Conservation (phyloP, 2,113 vertebrate genomes). For the Anguilla rostrata region DNA sequence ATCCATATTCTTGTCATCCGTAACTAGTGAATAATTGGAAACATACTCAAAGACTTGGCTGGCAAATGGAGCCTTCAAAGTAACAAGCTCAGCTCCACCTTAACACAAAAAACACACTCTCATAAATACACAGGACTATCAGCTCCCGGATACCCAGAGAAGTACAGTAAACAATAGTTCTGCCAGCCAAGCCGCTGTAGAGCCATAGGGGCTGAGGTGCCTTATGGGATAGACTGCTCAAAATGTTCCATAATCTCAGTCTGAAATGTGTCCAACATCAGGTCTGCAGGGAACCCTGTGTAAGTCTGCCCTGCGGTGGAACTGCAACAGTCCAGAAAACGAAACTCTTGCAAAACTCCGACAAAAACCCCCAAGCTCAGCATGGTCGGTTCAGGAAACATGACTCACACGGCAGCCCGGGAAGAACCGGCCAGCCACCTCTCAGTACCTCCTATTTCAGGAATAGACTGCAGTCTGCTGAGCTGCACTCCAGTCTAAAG, state of each 20-base stretch:
- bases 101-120: background rate
- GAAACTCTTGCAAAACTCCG: background rate
- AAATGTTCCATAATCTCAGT: background rate
- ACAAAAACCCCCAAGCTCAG: background rate
- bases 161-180: background rate
- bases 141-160: background rate
- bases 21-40: background rate
- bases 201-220: background rate
- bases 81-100: background rate
- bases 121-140: background rate
- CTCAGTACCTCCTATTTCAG: background rate
- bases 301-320: background rate
- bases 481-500: background rate
- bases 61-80: background rate
- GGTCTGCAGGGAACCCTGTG: background rate
- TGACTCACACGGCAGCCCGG: background rate
- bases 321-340: background rate
- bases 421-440: background rate
- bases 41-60: background rate
- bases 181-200: background rate
- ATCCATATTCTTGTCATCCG: too few species aligned
- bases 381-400: background rate
- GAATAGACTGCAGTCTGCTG: background rate
- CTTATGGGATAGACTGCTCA: background rate
- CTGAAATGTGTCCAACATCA: background rate